Percentiles rank a stretch among this genome's conserved stretches.
phyloP scores from a whole-genome alignment of 53 echinoderm and acorn worm species.

The Zoroaster sp. region DNA sequence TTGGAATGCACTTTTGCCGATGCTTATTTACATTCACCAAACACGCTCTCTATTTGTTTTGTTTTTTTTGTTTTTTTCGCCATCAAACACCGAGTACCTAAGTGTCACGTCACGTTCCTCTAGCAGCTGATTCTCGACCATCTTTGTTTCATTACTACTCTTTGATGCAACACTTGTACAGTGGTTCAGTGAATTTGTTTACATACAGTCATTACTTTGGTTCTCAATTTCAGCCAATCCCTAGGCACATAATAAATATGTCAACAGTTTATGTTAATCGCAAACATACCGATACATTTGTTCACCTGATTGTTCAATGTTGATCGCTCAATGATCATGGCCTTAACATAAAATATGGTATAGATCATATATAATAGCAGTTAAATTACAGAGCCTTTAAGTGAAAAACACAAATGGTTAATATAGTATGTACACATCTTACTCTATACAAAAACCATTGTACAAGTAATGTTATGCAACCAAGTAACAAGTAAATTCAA shows the following conservation, averaged over 20 bases:
- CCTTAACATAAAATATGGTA: background rate
- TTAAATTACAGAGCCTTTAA: slow-evolving; percentile 27
- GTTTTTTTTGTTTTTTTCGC: background rate
- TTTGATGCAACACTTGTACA: too few species aligned
- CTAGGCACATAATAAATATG: slow-evolving; percentile 46
- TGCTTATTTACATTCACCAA: slow-evolving; percentile 22
- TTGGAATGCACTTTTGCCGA: slow-evolving; percentile 51
- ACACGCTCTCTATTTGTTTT: slow-evolving; percentile 15
- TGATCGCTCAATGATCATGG: background rate
- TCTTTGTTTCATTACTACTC: too few species aligned
- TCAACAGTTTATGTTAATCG: slow-evolving; percentile 36
- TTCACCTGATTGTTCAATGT: background rate
- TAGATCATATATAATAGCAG: background rate
- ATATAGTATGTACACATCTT: slow-evolving; percentile 46
- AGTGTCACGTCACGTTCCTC: too few species aligned
- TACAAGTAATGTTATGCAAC: slow-evolving; percentile 22
- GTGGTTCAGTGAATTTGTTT: too few species aligned
- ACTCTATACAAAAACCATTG: slow-evolving; percentile 47
- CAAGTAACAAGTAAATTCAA: slow-evolving; percentile 17
- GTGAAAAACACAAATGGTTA: slow-evolving; percentile 54
- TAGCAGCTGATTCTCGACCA: too few species aligned
- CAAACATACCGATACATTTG: background rate
- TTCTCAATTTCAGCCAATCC: slow-evolving; percentile 10
- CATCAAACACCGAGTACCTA: too few species aligned
- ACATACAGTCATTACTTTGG: too few species aligned